A percentile compares a stretch with the other conserved stretches of the same genome.
Conservation (phyloP, 2,888 invertebrate genomes). For the Caenorhabditis wallacei region DNA sequence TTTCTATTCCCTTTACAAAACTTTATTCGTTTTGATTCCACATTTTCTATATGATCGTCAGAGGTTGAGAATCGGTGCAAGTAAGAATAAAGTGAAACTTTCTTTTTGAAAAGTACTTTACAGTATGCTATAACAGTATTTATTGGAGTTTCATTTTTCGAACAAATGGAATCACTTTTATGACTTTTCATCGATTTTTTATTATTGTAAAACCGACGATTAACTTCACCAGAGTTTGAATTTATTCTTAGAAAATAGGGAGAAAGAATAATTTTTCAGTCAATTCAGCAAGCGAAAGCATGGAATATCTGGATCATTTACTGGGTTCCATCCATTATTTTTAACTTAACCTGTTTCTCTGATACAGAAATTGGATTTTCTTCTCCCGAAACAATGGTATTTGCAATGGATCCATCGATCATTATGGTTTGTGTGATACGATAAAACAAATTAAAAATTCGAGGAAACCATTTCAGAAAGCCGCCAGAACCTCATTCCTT, state of each 20-base stretch:
- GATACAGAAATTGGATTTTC: constrained; percentile 8
- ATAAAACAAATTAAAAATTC: no score
- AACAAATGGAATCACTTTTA: constrained; percentile 15
- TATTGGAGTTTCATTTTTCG: constrained; percentile 20
- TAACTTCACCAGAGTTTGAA: not conserved
- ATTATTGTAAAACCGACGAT: not conserved
- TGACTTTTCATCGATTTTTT: constrained; percentile 28
- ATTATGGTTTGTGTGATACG: not conserved
- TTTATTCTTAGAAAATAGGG: not conserved
- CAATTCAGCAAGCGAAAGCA: constrained; percentile 1
- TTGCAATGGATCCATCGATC: constrained; percentile 3
- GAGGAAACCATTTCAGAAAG: constrained; percentile 1
- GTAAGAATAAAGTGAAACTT: not conserved
- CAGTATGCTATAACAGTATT: constrained; percentile 8
- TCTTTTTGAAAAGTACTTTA: not conserved
- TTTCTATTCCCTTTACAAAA: not conserved
- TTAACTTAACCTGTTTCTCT: not conserved
- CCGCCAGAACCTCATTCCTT: not conserved
- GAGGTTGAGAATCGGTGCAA: not conserved
- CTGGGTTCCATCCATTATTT: constrained; percentile 8
- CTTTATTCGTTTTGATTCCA: not conserved
- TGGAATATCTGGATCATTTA: constrained; percentile 16
- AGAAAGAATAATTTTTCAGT: constrained; percentile 2
- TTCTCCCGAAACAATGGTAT: constrained; percentile 18
- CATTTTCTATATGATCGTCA: constrained; percentile 6